Evolutionary conservation across 2,797 vertebrate genomes (phyloP).

Genomic region (Steatocranus sp.): DNA sequence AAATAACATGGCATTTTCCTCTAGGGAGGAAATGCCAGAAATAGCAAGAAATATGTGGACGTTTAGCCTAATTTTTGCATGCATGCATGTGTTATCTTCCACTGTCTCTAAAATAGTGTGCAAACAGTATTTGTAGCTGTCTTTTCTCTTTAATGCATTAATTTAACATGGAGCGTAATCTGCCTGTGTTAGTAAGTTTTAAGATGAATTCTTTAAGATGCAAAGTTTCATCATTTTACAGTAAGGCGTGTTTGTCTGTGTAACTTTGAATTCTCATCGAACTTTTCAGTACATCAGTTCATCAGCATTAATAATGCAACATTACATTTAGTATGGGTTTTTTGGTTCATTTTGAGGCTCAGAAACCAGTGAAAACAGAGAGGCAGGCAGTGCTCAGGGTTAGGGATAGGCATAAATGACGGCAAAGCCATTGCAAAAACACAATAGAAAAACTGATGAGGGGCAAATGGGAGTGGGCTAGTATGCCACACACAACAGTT

Average conservation of each 20-base stretch:
- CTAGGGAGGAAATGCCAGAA: background rate
- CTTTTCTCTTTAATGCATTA: background rate
- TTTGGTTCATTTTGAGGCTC: background rate
- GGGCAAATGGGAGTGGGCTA: background rate
- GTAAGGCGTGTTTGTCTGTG: background rate
- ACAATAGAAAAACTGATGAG: background rate
- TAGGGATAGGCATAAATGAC: background rate
- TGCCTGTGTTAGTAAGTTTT: too few species aligned
- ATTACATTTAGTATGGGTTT: accelerated
- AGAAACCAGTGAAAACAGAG: background rate
- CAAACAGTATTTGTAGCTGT: accelerated
- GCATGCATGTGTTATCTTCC: background rate
- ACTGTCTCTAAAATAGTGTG: background rate
- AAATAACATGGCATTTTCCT: background rate
- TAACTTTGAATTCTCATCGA: background rate
- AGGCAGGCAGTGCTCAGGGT: background rate
- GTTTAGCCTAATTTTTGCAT: background rate
- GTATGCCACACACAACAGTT: background rate
- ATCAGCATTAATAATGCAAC: background rate
- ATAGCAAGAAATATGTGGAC: background rate
- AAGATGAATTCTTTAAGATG: background rate
- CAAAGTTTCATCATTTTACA: background rate
- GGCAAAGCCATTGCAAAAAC: background rate
- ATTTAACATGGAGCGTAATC: background rate
- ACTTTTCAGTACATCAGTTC: background rate